Evolutionary conservation across 2,797 vertebrate species (phyloP).

Genomic region (Tenualosa thibaudeaui): DNA sequence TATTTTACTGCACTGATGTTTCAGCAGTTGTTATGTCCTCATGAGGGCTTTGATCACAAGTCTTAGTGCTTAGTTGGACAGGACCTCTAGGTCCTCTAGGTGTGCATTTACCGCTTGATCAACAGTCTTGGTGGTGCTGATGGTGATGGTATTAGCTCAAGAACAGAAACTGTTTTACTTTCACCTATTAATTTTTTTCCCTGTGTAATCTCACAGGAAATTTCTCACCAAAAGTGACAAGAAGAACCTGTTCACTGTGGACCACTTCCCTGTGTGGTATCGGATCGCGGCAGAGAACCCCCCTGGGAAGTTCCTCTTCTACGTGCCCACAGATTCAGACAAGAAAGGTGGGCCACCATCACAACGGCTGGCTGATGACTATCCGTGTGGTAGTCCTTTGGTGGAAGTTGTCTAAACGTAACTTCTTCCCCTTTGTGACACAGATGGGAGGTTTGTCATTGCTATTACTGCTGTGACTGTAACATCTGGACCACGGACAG

Average conservation of each 20-base stretch:
- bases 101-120: too few relatives aligned
- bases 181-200: background rate
- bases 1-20: too few relatives aligned
- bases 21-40: background rate
- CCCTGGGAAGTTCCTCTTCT: slow-evolving; percentile 86
- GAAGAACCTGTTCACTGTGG: slow-evolving; percentile 87
- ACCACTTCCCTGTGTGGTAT: slow-evolving; percentile 95
- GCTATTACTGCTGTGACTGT: slow-evolving; percentile 83
- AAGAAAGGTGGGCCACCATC: slow-evolving; percentile 73
- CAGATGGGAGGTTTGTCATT: slow-evolving; percentile 73
- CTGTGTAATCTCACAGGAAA: slow-evolving; percentile 66
- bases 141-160: background rate
- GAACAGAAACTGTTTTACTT: background rate
- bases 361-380: background rate
- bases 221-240: slow-evolving; percentile 84
- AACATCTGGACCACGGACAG: slow-evolving; percentile 77
- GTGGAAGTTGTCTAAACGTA: background rate
- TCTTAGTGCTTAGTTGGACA: too few relatives aligned
- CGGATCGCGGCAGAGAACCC: slow-evolving; percentile 86
- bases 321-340: slow-evolving; percentile 68
- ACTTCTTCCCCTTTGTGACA: slow-evolving; percentile 35
- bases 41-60: too few relatives aligned
- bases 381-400: background rate
- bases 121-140: background rate
- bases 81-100: too few relatives aligned